Evolutionary conservation across 2,797 vertebrate genomes (phyloP).

Genomic region (Ibycter americanus): DNA sequence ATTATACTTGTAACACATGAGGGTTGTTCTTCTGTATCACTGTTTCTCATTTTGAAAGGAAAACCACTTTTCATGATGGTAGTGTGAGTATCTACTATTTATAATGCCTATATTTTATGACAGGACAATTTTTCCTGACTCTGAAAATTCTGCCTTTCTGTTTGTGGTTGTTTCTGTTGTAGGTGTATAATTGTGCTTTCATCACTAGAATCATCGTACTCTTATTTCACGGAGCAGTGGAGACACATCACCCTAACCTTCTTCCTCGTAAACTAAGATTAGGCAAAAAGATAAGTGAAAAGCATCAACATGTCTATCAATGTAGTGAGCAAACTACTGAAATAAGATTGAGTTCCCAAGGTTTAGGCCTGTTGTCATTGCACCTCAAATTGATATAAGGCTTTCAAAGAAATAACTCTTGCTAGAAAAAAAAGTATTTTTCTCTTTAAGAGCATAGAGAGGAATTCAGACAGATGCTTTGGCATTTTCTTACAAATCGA

Average conservation of each 20-base stretch:
- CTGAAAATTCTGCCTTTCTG: neutral
- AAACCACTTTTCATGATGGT: neutral
- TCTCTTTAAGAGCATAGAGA: neutral
- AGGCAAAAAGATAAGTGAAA: neutral
- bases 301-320: neutral
- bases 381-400: neutral
- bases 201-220: neutral
- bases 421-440: neutral
- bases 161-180: neutral
- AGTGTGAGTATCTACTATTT: neutral
- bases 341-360: neutral
- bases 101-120: neutral
- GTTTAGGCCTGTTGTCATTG: neutral
- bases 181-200: neutral
- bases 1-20: accelerated
- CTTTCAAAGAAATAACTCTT: neutral
- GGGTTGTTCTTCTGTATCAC: accelerated
- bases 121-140: neutral
- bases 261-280: neutral
- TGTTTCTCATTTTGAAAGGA: neutral
- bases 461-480: neutral
- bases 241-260: neutral
- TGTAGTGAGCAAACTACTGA: neutral
- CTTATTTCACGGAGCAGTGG: neutral
- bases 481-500: neutral